Evolutionary conservation across 2,888 invertebrate species (phyloP).

Genomic region (Euzophera pinguis): DNA sequence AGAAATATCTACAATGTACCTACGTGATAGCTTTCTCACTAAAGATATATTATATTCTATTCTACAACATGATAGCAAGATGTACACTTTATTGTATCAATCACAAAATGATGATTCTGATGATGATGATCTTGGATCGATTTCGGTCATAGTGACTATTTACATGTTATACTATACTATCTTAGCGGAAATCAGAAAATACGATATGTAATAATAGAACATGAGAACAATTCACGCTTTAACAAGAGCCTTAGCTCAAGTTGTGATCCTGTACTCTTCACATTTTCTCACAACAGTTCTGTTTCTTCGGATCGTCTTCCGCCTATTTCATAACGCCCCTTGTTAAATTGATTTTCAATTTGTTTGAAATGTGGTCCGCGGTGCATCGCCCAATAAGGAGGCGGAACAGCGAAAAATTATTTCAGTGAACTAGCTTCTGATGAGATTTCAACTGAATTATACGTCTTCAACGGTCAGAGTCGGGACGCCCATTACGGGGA

Average conservation of each 20-base stretch:
- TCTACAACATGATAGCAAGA: too few species aligned
- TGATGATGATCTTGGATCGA: too few species aligned
- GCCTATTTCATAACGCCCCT: slow-evolving; percentile 56
- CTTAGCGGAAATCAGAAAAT: too few species aligned
- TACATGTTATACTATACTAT: too few species aligned
- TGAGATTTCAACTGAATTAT: slow-evolving; percentile 60
- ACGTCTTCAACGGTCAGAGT: slow-evolving; percentile 21
- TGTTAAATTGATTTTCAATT: slow-evolving; percentile 78
- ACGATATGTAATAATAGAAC: too few species aligned
- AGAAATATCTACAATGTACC: too few species aligned
- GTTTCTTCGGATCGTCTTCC: slow-evolving; percentile 38
- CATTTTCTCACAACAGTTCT: slow-evolving; percentile 25
- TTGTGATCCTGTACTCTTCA: slow-evolving; percentile 27
- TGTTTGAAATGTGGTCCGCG: slow-evolving; percentile 74
- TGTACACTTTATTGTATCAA: too few species aligned
- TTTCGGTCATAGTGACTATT: too few species aligned
- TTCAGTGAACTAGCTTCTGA: slow-evolving; percentile 57
- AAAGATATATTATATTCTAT: too few species aligned
- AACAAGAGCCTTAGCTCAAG: background rate
- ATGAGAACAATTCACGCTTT: background rate
- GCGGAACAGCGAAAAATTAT: slow-evolving; percentile 72
- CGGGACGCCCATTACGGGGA: background rate
- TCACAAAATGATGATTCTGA: too few species aligned
- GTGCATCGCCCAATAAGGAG: slow-evolving; percentile 66
- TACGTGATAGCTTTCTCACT: too few species aligned